Evolutionary conservation across 2,888 invertebrate species (phyloP), one percentile per base, ranked within the genome.

Genomic region (Desoria tigrina): DNA sequence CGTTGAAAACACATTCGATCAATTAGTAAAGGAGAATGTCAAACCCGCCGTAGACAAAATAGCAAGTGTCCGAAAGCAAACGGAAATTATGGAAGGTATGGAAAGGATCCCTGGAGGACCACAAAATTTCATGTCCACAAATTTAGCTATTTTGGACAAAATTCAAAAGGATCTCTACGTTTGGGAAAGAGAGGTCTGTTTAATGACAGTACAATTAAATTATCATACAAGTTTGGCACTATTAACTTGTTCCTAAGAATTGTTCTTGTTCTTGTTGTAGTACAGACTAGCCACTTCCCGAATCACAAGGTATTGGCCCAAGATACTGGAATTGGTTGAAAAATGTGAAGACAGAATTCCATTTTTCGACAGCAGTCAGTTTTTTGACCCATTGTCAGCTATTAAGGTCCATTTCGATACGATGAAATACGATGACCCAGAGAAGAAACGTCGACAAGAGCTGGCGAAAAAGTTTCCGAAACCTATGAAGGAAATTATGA

Each of bases 61-160:
- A n/a, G n/a, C 45, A 16, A 45, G 45, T 45, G 45, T 45, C n/a
- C 45, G 45, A 16, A 45, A 45, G n/a, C 45, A 45, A 45, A 45
- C 45, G 6, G 45, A 45, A 21, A 45, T 45, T 16, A 18, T 18
- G 18, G 45, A 45, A 45, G 45, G 45, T 9, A 45, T 45, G 45
- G 45, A 45, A 21, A 16, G 45, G 45, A 45, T 45, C n/a, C n/a
- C n/a, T 18, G 45, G 45, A 45, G 45, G 45, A 18, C 45, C 45
- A 6, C 45, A 45, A 45, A 45, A 45, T 21, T 45, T 45, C 45
- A 45, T 45, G 45, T 16, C n/a, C 4, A 45, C 45, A 4, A 18
- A 6, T n/a, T 21, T 45, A 4, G 45, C 6, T 4, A 45, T 45
- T 21, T 4, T 45, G 18, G 45, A 45, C n/a, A 21, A 45, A n/a